phyloP scores from a whole-genome alignment of 2,888 invertebrate species.

The Nomada flava region DNA sequence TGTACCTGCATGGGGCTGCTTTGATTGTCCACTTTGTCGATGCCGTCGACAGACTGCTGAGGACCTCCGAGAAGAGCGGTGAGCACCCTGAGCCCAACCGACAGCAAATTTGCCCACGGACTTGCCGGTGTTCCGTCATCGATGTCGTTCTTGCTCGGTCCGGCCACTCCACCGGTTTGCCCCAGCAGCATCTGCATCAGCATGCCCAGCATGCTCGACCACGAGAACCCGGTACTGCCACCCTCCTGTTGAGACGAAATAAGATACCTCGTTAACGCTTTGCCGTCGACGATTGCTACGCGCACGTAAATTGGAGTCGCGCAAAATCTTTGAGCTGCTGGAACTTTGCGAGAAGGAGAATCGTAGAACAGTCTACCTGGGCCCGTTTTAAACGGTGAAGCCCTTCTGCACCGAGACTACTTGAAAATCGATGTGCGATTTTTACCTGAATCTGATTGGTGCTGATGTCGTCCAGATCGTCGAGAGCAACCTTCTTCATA shows the following conservation, averaged over 20 bases:
- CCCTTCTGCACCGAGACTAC: no score
- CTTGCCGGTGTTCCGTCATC: slow-evolving; percentile 89
- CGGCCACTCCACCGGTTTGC: slow-evolving; percentile 87
- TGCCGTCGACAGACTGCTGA: slow-evolving; percentile 90
- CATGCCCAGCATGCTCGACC: slow-evolving; percentile 94
- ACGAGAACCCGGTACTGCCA: slow-evolving; percentile 90
- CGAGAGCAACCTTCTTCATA: slow-evolving; percentile 93
- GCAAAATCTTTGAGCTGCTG: background rate
- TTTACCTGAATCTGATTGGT: slow-evolving; percentile 90
- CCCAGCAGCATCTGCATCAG: slow-evolving; percentile 95
- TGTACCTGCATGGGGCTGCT: slow-evolving; percentile 95
- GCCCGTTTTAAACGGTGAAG: no score
- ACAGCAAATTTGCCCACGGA: slow-evolving; percentile 94
- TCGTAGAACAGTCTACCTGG: background rate
- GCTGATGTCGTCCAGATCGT: slow-evolving; percentile 92
- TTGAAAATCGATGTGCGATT: no score
- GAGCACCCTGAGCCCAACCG: slow-evolving; percentile 94
- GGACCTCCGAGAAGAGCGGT: slow-evolving; percentile 92
- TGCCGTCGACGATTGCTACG: background rate
- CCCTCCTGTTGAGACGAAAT: slow-evolving; percentile 83
- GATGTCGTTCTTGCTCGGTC: slow-evolving; percentile 93
- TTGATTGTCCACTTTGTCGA: slow-evolving; percentile 94
- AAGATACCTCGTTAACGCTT: background rate
- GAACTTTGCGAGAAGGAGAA: background rate
- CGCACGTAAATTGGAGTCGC: background rate